Conservation (phyloP, 2,888 invertebrate species). For the Leptinotarsa haldemani region DNA sequence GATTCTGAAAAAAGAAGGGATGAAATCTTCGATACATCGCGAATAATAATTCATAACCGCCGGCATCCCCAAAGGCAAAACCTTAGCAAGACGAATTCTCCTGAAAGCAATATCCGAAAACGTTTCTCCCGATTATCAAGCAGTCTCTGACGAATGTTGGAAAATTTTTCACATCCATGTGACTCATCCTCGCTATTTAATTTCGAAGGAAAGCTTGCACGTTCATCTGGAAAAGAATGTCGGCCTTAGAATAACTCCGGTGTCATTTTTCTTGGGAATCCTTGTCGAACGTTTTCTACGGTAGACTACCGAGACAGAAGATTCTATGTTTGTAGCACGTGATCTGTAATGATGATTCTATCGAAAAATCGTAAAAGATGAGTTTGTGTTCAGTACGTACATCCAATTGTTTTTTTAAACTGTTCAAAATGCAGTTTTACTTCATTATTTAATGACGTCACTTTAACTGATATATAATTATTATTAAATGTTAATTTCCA, state of each 20-base stretch:
- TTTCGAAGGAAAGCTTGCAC: not conserved
- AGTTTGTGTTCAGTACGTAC: no score
- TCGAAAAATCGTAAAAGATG: no score
- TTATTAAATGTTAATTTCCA: no score
- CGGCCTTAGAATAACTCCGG: not conserved
- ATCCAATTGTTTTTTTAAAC: no score
- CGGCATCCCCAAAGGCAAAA: not conserved
- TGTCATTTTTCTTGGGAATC: conserved; percentile 4
- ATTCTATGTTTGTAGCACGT: not conserved
- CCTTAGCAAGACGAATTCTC: not conserved
- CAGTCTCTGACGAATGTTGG: conserved; percentile 4
- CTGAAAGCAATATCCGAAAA: conserved; percentile 7
- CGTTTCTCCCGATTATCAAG: conserved; percentile 5
- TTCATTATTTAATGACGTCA: no score
- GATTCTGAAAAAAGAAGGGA: no score
- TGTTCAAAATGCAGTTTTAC: no score
- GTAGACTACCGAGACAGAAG: not conserved
- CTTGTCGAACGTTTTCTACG: not conserved
- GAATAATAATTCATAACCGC: not conserved
- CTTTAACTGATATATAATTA: no score
- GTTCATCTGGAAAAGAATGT: not conserved
- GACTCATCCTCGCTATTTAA: conserved; percentile 1
- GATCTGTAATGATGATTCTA: not conserved
- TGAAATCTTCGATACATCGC: not conserved
- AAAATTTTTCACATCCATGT: not conserved